phyloP scores from a whole-genome alignment of 2,888 invertebrate genomes.

The Augiades crinisus region DNA sequence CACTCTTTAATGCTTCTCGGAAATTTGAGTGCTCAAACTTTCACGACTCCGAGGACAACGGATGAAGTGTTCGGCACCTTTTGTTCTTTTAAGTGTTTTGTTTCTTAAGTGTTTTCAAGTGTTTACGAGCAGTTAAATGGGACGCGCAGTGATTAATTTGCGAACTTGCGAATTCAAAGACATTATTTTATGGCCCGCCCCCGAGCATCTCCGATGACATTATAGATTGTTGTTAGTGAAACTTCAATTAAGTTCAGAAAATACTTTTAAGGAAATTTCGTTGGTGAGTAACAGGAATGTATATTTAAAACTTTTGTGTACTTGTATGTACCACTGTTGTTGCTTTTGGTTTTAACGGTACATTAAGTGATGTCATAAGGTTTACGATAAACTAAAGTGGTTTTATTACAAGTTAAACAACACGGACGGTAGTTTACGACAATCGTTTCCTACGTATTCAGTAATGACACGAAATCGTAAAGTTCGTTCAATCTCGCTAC shows the following conservation, averaged over 20 bases:
- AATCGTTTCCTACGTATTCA: constrained; percentile 37
- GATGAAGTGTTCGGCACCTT: constrained; percentile 34
- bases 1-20: not conserved
- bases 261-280: not conserved
- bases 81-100: constrained; percentile 40
- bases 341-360: too few species aligned
- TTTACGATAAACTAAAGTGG: not conserved
- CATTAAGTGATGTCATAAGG: not conserved
- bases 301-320: too few species aligned
- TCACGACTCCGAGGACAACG: constrained; percentile 8
- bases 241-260: not conserved
- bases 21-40: constrained; percentile 16
- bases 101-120: constrained; percentile 44
- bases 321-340: too few species aligned
- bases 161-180: constrained; percentile 38
- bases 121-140: constrained; percentile 38
- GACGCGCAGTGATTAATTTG: constrained; percentile 35
- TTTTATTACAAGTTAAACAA: constrained; percentile 33
- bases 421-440: constrained; percentile 45
- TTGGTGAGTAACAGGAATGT: too few species aligned
- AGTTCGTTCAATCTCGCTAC: constrained; percentile 29
- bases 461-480: constrained; percentile 50
- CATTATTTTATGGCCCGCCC: constrained; percentile 11
- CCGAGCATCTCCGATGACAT: constrained; percentile 8
- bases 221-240: constrained; percentile 7